Evolutionary conservation across 2,888 invertebrate genomes (phyloP).

Genomic region (Abscondita cerata): DNA sequence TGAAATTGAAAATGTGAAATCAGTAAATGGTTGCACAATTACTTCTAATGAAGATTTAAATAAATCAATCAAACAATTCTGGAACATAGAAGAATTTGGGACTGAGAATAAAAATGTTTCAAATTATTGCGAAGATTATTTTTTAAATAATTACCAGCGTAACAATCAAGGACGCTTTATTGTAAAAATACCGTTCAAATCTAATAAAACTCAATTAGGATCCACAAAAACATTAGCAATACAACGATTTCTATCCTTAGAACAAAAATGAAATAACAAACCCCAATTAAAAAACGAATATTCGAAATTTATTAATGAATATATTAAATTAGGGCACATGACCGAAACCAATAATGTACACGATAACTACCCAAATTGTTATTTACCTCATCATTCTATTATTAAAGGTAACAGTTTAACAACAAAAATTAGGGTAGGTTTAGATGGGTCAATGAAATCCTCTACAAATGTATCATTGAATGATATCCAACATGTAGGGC

Average conservation of each 20-base stretch:
- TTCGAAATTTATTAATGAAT: neutral
- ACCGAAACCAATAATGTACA: neutral
- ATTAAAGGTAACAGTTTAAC: slow-evolving; percentile 22
- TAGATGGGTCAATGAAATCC: slow-evolving; percentile 26
- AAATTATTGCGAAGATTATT: neutral
- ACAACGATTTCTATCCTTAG: neutral
- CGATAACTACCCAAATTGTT: neutral
- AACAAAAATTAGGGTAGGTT: slow-evolving; percentile 33
- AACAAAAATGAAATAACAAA: neutral
- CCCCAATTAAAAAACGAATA: neutral
- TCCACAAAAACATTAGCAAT: neutral
- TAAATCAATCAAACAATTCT: too few relatives aligned
- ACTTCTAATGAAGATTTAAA: too few relatives aligned
- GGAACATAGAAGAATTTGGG: too few relatives aligned
- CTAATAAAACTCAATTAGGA: neutral
- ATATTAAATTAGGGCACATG: neutral
- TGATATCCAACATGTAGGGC: slow-evolving; percentile 10
- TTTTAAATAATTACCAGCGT: neutral
- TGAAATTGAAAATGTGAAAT: neutral
- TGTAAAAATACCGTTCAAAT: neutral
- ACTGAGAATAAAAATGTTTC: too few relatives aligned
- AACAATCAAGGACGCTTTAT: neutral
- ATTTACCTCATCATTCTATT: slow-evolving; percentile 35
- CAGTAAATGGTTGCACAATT: too few relatives aligned
- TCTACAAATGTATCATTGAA: slow-evolving; percentile 15